A percentile compares a stretch with the other conserved stretches of the same genome.
Conservation (phyloP, 2,113 vertebrate species). For the Oreochromis aureus region DNA sequence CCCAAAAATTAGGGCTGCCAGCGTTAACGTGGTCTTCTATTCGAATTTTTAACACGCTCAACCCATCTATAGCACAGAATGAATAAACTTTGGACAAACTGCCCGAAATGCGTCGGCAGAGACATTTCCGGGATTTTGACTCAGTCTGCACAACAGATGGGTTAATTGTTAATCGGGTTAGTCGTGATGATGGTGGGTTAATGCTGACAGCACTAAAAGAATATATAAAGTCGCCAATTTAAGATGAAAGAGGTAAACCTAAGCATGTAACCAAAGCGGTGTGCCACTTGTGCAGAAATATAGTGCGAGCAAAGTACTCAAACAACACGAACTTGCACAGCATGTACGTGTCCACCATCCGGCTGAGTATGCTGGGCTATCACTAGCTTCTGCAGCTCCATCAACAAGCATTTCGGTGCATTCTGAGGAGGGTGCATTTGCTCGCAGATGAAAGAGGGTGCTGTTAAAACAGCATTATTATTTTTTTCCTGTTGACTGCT, state of each 20-base stretch:
- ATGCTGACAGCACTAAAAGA: neutral
- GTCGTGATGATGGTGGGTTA: neutral
- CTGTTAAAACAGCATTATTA: neutral
- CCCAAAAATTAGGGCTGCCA: neutral
- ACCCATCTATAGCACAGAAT: neutral
- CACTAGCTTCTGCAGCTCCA: neutral
- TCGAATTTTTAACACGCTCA: neutral
- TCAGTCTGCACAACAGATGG: neutral
- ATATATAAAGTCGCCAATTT: neutral
- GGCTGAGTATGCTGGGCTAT: neutral
- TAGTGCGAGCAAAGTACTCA: neutral
- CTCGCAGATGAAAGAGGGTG: neutral
- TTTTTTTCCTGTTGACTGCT: neutral
- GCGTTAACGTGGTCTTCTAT: fast-evolving
- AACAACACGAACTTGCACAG: neutral
- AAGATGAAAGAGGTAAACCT: neutral
- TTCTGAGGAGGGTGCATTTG: neutral
- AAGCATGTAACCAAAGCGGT: neutral
- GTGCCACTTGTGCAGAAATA: neutral
- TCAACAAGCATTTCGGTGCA: neutral
- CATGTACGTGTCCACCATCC: neutral
- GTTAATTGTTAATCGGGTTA: neutral
- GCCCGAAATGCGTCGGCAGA: neutral
- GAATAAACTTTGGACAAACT: neutral
- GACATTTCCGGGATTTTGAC: neutral